Evolutionary conservation across 2,797 vertebrate genomes (phyloP).

Genomic region (Poeciliopsis presidionis): DNA sequence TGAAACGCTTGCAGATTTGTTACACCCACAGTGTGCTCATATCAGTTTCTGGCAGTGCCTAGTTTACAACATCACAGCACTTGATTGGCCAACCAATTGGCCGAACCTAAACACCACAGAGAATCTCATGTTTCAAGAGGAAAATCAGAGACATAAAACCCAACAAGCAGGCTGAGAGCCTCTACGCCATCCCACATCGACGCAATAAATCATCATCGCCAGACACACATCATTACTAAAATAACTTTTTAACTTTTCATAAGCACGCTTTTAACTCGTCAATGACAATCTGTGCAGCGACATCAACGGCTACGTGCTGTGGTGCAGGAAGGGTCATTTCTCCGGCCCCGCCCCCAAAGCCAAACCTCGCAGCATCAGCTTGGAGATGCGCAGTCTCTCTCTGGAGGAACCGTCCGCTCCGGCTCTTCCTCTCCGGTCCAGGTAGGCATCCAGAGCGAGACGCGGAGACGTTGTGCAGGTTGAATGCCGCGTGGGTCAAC

Average conservation of each 20-base stretch:
- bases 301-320: constrained; percentile 86
- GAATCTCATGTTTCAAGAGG: neutral
- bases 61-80: neutral
- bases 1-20: neutral
- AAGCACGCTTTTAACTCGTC: neutral
- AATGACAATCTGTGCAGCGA: constrained; percentile 77
- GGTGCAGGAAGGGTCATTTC: constrained; percentile 87
- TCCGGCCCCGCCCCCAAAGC: constrained; percentile 73
- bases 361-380: constrained; percentile 80
- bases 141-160: neutral
- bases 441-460: constrained; percentile 34
- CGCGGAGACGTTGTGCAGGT: neutral
- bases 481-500: neutral
- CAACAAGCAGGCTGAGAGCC: neutral
- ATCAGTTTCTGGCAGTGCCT: too few relatives aligned
- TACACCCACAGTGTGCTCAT: neutral
- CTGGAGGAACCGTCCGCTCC: constrained; percentile 66
- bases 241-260: neutral
- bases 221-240: neutral
- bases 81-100: neutral
- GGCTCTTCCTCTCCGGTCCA: constrained; percentile 69
- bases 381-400: constrained; percentile 80
- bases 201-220: neutral
- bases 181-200: neutral
- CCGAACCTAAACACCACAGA: neutral